These are phyloP conservation scores for Molossus alvarezi DNA, from an alignment of 2,797 vertebrate species.

Conservation along the genomic window DNA sequence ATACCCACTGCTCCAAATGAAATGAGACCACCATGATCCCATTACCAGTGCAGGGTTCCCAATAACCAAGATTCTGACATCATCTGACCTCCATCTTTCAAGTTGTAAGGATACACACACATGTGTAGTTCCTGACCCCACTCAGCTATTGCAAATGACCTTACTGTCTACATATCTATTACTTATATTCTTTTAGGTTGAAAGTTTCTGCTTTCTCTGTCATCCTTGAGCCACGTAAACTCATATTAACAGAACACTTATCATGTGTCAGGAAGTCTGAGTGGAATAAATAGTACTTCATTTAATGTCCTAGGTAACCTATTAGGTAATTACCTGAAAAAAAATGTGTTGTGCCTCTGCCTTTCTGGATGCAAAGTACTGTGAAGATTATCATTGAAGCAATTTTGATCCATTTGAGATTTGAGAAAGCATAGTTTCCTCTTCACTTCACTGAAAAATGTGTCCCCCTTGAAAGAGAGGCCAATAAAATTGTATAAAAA, in stretches of 20 bases:
- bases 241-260: not conserved
- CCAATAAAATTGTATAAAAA: not conserved
- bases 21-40: not conserved
- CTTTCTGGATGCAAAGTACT: not conserved
- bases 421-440: not conserved
- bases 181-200: not conserved
- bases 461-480: not conserved
- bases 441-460: not conserved
- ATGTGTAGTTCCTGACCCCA: not conserved
- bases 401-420: not conserved
- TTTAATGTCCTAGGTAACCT: not conserved
- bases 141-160: not conserved
- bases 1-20: not conserved
- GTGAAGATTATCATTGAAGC: not conserved
- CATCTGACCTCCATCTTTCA: not conserved
- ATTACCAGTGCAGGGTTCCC: not conserved
- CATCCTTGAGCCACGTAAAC: not conserved
- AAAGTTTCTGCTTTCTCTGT: not conserved
- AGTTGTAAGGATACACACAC: not conserved
- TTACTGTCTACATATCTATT: not conserved
- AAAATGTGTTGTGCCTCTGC: not conserved
- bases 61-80: not conserved
- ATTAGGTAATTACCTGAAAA: not conserved
- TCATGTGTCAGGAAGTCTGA: not conserved
- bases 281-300: not conserved